Evolutionary conservation across 2,797 vertebrate genomes (phyloP).

Genomic region (Simalia tracyae): DNA sequence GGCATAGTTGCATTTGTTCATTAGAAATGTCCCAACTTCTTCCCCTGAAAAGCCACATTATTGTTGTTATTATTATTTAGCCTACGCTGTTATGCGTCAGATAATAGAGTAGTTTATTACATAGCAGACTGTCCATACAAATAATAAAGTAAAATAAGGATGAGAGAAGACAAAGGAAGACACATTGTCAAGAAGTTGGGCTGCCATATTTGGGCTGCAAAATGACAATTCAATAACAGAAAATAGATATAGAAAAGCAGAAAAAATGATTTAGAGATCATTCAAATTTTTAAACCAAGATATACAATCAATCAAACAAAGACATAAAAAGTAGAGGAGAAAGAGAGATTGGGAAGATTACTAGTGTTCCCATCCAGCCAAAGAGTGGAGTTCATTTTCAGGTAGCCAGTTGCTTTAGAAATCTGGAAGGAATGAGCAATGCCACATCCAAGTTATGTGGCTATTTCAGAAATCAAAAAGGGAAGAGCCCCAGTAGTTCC

Average conservation of each 20-base stretch:
- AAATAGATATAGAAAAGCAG: background rate
- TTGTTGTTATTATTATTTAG: background rate
- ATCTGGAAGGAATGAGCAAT: background rate
- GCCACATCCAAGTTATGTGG: background rate
- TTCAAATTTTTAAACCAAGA: background rate
- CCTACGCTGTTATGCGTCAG: background rate
- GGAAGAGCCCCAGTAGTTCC: background rate
- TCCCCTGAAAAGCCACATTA: background rate
- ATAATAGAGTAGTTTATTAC: background rate
- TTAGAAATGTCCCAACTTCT: background rate
- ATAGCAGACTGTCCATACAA: background rate
- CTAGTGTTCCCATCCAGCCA: background rate
- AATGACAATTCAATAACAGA: background rate
- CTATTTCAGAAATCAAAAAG: background rate
- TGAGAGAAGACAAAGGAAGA: background rate
- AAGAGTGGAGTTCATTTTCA: background rate
- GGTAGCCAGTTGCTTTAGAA: background rate
- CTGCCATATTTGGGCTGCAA: background rate
- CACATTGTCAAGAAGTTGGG: background rate
- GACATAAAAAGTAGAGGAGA: background rate
- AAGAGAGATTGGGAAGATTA: background rate
- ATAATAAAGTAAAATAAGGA: background rate
- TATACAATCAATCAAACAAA: background rate
- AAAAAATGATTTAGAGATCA: background rate
- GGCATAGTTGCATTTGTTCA: background rate